Evolutionary conservation across 2,113 vertebrate genomes (phyloP).

Genomic region (Columba janthina): DNA sequence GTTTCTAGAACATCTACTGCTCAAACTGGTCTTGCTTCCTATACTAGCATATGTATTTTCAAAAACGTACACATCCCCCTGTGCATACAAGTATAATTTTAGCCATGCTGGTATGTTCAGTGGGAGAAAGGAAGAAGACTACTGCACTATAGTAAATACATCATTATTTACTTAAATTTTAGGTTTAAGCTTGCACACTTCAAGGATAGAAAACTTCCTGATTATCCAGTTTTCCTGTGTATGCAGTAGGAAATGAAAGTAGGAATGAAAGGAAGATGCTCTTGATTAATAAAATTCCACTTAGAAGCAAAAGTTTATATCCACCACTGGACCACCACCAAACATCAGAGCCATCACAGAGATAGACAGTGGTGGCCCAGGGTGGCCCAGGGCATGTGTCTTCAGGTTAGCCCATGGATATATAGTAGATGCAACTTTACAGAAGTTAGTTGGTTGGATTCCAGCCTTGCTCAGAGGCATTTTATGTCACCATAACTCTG

Average conservation of each 20-base stretch:
- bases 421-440: neutral
- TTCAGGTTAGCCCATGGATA: neutral
- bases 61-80: neutral
- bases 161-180: neutral
- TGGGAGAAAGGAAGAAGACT: neutral
- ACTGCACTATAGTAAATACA: neutral
- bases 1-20: neutral
- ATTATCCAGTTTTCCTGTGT: neutral
- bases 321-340: neutral
- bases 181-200: neutral
- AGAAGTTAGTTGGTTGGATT: neutral
- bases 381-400: neutral
- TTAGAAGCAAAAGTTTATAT: neutral
- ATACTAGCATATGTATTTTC: neutral
- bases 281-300: neutral
- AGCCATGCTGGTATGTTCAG: neutral
- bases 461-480: neutral
- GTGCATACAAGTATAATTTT: neutral
- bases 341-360: neutral
- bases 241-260: neutral
- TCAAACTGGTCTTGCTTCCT: neutral
- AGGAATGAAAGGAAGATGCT: neutral
- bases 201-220: neutral
- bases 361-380: too few relatives aligned
- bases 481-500: neutral